These are phyloP conservation scores for Lagenorhynchus albirostris DNA, from an alignment of 2,113 vertebrate species.

Conservation along the genomic window DNA sequence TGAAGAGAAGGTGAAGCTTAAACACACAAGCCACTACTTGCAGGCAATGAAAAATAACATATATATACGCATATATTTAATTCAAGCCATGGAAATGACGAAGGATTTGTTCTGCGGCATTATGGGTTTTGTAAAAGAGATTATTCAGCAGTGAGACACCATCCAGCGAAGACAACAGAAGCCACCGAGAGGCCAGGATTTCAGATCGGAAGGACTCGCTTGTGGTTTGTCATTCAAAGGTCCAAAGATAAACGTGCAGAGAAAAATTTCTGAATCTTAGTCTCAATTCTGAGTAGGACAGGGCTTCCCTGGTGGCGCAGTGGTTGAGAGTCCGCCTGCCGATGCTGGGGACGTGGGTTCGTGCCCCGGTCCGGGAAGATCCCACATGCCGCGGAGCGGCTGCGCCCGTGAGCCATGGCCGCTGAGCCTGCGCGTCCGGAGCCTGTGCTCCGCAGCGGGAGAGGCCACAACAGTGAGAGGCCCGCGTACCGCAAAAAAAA, in stretches of 20 bases:
- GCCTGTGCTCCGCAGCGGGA: too few relatives aligned
- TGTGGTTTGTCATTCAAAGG: conserved; percentile 51
- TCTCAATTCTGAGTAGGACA: background rate
- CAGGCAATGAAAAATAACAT: background rate
- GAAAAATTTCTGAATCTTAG: conserved; percentile 12
- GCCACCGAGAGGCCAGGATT: conserved; percentile 56
- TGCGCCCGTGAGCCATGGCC: too few relatives aligned
- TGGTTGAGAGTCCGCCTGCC: too few relatives aligned
- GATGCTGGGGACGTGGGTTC: too few relatives aligned
- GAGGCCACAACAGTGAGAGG: too few relatives aligned
- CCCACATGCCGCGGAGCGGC: too few relatives aligned
- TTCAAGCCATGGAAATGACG: conserved; percentile 56
- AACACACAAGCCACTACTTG: conserved; percentile 10
- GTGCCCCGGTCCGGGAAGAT: too few relatives aligned
- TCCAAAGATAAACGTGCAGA: background rate
- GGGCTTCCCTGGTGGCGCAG: too few relatives aligned
- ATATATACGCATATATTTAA: background rate
- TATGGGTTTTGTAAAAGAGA: conserved; percentile 71
- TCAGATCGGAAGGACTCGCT: conserved; percentile 46
- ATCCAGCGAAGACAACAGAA: conserved; percentile 62
- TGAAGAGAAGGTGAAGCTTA: conserved; percentile 16
- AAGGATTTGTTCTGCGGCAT: conserved; percentile 62
- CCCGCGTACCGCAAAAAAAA: too few relatives aligned
- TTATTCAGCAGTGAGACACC: conserved; percentile 71
- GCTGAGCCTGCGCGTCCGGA: too few relatives aligned